Evolutionary conservation across 2,797 vertebrate species (phyloP).

Genomic region (Oophaga sylvatica): DNA sequence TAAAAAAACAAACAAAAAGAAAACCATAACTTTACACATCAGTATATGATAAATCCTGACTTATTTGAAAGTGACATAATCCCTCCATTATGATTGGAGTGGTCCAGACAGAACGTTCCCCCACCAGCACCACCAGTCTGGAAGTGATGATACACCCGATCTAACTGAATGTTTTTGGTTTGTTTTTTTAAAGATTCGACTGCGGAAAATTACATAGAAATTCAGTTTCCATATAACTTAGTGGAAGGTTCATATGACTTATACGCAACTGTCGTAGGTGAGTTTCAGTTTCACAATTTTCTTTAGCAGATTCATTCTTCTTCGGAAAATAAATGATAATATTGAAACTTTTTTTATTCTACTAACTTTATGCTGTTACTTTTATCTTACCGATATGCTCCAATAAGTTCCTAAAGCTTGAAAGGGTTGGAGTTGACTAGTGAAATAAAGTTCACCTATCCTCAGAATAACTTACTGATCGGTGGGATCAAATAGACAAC

Average conservation of each 20-base stretch:
- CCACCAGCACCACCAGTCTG: too few relatives aligned
- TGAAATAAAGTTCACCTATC: too few relatives aligned
- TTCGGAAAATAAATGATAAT: background rate
- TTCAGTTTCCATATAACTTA: background rate
- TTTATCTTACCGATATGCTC: too few relatives aligned
- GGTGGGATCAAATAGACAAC: too few relatives aligned
- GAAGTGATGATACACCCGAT: background rate
- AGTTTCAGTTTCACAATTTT: constrained; percentile 13
- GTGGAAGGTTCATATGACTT: background rate
- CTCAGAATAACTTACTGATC: too few relatives aligned
- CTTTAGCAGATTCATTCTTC: background rate
- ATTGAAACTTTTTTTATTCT: background rate
- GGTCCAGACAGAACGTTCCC: too few relatives aligned
- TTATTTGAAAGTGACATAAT: too few relatives aligned
- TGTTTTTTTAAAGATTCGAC: background rate
- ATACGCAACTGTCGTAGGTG: constrained; percentile 11
- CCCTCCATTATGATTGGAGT: background rate
- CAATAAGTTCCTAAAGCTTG: too few relatives aligned
- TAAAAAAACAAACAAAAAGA: too few relatives aligned
- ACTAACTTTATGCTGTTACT: background rate
- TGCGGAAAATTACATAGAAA: background rate
- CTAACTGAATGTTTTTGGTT: background rate
- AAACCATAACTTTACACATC: too few relatives aligned
- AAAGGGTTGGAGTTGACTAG: too few relatives aligned
- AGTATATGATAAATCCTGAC: too few relatives aligned